Conservation (phyloP, 2,113 vertebrate species). For the Danionella cerebrum region DNA sequence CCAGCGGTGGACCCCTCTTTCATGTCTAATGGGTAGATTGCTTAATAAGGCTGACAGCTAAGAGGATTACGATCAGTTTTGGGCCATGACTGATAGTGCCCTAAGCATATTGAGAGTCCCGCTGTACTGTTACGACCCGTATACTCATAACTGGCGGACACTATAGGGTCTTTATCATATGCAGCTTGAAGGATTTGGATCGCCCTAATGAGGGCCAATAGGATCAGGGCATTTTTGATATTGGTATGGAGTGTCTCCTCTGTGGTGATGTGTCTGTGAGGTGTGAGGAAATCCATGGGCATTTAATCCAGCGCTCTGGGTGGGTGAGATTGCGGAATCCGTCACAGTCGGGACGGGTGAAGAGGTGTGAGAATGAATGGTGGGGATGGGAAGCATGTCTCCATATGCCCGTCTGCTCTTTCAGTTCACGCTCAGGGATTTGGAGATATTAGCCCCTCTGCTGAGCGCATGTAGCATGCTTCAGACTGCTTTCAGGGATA, state of each 20-base stretch:
- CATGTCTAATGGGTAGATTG: slow-evolving; percentile 71
- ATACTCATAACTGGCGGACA: slow-evolving; percentile 54
- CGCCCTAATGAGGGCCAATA: slow-evolving; percentile 60
- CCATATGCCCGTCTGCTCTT: slow-evolving; percentile 27
- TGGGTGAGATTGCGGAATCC: slow-evolving; percentile 36
- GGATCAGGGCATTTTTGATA: slow-evolving; percentile 42
- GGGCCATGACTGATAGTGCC: slow-evolving; percentile 42
- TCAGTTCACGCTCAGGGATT: slow-evolving; percentile 34
- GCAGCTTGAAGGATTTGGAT: slow-evolving; percentile 48
- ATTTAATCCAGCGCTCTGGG: slow-evolving; percentile 36
- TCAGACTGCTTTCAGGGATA: slow-evolving; percentile 6
- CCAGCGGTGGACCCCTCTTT: slow-evolving; percentile 44
- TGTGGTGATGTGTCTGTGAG: slow-evolving; percentile 5
- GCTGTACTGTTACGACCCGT: slow-evolving; percentile 65
- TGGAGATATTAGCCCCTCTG: slow-evolving; percentile 28
- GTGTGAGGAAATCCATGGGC: slow-evolving; percentile 24
- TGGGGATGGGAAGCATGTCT: slow-evolving; percentile 9
- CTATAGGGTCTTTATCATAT: slow-evolving; percentile 59
- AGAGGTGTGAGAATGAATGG: slow-evolving; percentile 31
- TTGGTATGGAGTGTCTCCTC: slow-evolving; percentile 18
- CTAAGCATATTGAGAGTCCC: slow-evolving; percentile 46
- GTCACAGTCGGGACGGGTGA: slow-evolving; percentile 22
- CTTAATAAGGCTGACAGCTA: slow-evolving; percentile 72
- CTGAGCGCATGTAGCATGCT: slow-evolving; percentile 20
- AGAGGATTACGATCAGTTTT: slow-evolving; percentile 71